phyloP scores from a whole-genome alignment of 2,888 invertebrate species.

The Leucozona laternaria region DNA sequence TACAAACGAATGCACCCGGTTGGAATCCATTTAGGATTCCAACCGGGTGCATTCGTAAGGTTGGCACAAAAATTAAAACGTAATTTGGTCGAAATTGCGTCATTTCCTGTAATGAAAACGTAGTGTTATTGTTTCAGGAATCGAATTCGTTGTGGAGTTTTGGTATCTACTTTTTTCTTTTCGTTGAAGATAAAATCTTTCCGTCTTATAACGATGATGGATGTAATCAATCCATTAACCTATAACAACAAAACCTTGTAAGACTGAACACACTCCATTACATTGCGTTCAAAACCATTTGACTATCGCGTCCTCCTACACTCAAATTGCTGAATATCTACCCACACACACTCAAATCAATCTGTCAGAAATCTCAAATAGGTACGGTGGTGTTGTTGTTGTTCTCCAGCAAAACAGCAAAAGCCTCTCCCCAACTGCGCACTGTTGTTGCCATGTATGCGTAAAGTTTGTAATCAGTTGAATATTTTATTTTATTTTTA shows the following conservation, averaged over 20 bases:
- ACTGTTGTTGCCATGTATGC: constrained; percentile 23
- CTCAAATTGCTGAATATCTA: constrained; percentile 36
- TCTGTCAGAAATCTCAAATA: constrained; percentile 56
- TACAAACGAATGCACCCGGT: too few species aligned
- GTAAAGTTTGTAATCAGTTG: constrained; percentile 69
- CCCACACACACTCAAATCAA: constrained; percentile 33
- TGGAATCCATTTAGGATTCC: too few species aligned
- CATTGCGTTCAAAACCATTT: neutral
- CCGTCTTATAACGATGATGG: too few species aligned
- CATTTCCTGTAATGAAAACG: too few species aligned
- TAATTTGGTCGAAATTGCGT: too few species aligned
- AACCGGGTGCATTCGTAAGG: too few species aligned
- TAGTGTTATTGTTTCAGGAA: too few species aligned
- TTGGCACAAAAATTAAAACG: too few species aligned
- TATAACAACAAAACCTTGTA: neutral
- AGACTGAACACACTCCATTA: constrained; percentile 21
- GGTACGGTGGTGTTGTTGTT: constrained; percentile 54
- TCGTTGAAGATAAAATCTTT: too few species aligned
- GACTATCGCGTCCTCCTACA: neutral
- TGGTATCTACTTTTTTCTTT: too few species aligned
- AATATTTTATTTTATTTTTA: constrained; percentile 37
- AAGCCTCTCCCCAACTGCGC: constrained; percentile 66
- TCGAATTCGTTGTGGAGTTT: too few species aligned
- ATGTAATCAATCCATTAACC: too few species aligned
- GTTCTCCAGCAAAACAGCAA: constrained; percentile 24